Conservation (phyloP, 2,797 vertebrate species). For the Enteromius thamalakanensis region DNA sequence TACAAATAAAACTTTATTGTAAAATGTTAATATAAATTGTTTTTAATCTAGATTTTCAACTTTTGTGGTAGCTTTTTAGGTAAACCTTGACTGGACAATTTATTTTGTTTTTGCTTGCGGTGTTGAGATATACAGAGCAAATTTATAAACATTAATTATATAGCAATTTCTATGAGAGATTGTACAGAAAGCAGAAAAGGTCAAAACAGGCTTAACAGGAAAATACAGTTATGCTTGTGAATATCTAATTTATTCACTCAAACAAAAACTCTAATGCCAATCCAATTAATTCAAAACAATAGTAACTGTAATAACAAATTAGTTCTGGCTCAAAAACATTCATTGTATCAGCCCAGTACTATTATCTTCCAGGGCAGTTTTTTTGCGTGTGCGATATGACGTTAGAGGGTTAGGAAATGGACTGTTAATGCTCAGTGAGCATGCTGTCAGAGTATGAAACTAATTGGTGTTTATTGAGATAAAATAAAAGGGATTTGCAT, state of each 20-base stretch:
- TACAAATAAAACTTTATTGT: not conserved
- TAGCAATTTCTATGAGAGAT: not conserved
- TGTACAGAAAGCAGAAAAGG: constrained; percentile 2
- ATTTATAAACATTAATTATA: not conserved
- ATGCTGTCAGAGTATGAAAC: not conserved
- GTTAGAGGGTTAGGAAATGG: not conserved
- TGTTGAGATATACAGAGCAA: not conserved
- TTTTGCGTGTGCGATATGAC: no score
- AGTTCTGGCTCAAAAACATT: not conserved
- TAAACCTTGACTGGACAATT: not conserved
- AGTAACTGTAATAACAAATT: not conserved
- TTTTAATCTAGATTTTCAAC: not conserved
- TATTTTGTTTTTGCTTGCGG: not conserved
- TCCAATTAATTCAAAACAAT: not conserved
- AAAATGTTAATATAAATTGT: not conserved
- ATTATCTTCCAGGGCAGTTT: not conserved
- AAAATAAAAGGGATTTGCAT: not conserved
- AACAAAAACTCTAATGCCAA: not conserved
- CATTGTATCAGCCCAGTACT: not conserved
- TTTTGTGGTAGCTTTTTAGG: not conserved
- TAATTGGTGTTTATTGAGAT: not conserved
- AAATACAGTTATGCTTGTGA: not conserved
- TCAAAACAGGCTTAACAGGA: not conserved
- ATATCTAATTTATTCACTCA: not conserved
- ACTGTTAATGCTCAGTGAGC: not conserved